phyloP scores from a whole-genome alignment of 2,888 invertebrate genomes.

The Chaetogeoica ovagalla region DNA sequence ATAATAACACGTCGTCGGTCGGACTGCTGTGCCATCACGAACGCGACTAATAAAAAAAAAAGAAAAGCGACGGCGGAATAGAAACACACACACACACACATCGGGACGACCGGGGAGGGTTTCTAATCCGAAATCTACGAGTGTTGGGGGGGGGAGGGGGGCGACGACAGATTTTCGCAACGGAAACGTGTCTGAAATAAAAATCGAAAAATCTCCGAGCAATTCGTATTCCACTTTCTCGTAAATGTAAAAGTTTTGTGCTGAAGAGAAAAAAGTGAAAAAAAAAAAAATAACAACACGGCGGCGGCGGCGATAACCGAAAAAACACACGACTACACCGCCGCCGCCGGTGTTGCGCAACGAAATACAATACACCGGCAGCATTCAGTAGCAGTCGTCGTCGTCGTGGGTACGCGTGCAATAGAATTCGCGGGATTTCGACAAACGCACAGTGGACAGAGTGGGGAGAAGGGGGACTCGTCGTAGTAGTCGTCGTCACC shows the following conservation, averaged over 20 bases:
- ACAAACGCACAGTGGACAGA: slow-evolving; percentile 10
- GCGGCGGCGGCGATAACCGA: slow-evolving; percentile 38
- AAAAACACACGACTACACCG: background rate
- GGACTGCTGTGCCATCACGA: too few species aligned
- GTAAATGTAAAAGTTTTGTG: slow-evolving; percentile 28
- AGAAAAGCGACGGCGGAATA: background rate
- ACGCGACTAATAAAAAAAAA: background rate
- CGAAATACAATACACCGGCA: too few species aligned
- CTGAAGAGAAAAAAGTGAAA: background rate
- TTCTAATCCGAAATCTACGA: slow-evolving; percentile 30
- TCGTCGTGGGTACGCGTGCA: background rate
- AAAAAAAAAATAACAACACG: too few species aligned
- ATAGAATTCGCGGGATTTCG: background rate
- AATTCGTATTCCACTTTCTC: slow-evolving; percentile 36
- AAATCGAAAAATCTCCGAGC: slow-evolving; percentile 25
- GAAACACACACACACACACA: background rate
- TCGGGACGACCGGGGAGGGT: background rate
- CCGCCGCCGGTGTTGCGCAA: background rate
- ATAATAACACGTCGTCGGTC: too few species aligned
- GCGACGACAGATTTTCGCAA: slow-evolving; percentile 5
- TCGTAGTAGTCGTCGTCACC: background rate
- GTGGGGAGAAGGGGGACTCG: background rate
- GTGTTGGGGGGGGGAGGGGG: too few species aligned
- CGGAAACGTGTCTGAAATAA: slow-evolving; percentile 35
- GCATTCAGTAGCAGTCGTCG: background rate